Evolutionary conservation across 1,140 invertebrate species (phyloP), one percentile per base, ranked within the genome.

Genomic region (Eriocheir sinensis): DNA sequence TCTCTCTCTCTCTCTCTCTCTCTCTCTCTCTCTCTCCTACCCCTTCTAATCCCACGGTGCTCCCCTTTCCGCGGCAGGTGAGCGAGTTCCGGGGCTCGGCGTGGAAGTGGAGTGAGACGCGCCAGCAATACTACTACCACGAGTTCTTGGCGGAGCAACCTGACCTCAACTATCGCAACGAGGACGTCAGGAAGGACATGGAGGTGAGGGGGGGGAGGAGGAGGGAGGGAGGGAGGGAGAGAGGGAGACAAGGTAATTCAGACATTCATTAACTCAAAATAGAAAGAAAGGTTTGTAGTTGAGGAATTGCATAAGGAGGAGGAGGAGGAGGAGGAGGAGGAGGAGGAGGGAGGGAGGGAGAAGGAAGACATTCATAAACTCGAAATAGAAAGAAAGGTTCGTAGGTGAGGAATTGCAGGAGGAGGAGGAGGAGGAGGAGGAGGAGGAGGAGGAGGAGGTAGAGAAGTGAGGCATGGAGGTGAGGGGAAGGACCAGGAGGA

Each of bases 51-150:
- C 27, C n/a, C n/a, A 1, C 27, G 2, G 21, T 2, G 60, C 8
- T 8, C n/a, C 21, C 3, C 3, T 21, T 72, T 1, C 27, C 27
- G n/a, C n/a, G 12, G 4, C 86, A 89, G 86, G 32, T 60, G 48
- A 95, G 94, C 9, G 34, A 91, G 21, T 95, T 83, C 40, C 93
- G 96, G n/a, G 44, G 97, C 81, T 97, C 97, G 86, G 98, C 98
- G 15, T 98, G 98, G 98, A 96, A 97, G 95, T 98, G 97, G 96
- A 97, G 97, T 96, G 97, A 97, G 53, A 96, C 96, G 85, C 97
- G 98, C 30, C 96, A 97, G 41, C 97, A 98, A 96, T 98, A 97
- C 96, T 99, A 98, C 96, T 96, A 98, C 0, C 98, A 98, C 96
- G 97, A 98, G 95, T 98, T 98, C 96, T 96, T 97, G 0, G 96